These are phyloP conservation scores for Archocentrus centrarchus DNA, from an alignment of 2,113 vertebrate species.

Conservation along the genomic window DNA sequence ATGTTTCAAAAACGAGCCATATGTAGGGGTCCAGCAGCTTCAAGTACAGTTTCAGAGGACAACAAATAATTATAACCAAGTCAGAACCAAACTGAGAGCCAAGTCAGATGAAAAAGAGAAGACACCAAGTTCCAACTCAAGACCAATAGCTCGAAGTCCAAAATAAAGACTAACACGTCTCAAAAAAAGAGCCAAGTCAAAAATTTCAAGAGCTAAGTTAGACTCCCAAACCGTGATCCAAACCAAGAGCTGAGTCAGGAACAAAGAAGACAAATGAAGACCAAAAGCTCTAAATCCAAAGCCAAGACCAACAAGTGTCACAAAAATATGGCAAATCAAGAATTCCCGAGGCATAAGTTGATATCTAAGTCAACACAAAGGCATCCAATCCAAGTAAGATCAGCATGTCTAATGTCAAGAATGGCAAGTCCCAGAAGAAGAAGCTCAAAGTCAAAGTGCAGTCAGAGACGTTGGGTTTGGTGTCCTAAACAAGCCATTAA, in stretches of 20 bases:
- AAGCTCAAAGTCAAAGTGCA: background rate
- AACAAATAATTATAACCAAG: too few relatives aligned
- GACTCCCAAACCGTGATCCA: background rate
- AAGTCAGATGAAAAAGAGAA: background rate
- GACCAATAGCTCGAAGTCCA: background rate
- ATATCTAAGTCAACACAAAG: background rate
- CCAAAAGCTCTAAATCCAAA: background rate
- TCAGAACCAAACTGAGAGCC: background rate
- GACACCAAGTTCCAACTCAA: background rate
- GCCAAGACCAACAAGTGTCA: background rate
- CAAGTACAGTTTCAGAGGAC: too few relatives aligned
- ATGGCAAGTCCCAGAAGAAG: background rate
- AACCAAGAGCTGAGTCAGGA: background rate
- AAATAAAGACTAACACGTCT: background rate
- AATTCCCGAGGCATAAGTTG: background rate
- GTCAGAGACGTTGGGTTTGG: slow-evolving; percentile 3
- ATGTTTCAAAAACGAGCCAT: too few relatives aligned
- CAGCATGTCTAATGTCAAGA: background rate
- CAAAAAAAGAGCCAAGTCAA: background rate
- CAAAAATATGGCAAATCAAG: background rate
- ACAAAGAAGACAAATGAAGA: background rate
- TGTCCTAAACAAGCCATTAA: background rate
- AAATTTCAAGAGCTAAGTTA: background rate
- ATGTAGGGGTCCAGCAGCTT: too few relatives aligned
- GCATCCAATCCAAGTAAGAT: background rate